These are phyloP conservation scores for Drosophila gunungcola DNA, from an alignment of 1,140 invertebrate species.

Conservation along the genomic window DNA sequence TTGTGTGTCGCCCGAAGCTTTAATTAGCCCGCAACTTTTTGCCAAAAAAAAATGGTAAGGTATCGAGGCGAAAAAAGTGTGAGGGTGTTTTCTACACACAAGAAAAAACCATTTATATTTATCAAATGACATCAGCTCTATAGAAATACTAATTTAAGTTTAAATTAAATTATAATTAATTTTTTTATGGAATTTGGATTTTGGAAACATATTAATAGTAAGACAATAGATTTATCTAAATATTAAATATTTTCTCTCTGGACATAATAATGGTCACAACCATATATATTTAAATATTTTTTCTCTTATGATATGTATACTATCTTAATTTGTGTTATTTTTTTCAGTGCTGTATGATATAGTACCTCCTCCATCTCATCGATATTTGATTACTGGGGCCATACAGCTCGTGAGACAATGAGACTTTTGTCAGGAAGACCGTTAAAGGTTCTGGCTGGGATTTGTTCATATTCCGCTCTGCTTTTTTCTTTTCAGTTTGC, in stretches of 20 bases:
- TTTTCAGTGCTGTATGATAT: neutral
- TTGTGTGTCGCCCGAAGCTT: constrained; percentile 17
- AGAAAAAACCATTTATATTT: too few species aligned
- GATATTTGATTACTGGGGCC: constrained; percentile 28
- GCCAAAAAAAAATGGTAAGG: neutral
- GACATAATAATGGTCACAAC: too few species aligned
- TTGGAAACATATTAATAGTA: too few species aligned
- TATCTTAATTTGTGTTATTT: neutral
- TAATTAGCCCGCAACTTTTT: constrained; percentile 40
- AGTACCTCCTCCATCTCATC: constrained; percentile 7
- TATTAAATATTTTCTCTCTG: too few species aligned
- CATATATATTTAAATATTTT: too few species aligned
- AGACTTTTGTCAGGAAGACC: constrained; percentile 20
- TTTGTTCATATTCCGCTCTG: constrained; percentile 7
- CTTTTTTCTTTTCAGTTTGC: too few species aligned
- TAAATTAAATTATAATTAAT: too few species aligned
- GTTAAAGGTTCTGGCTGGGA: constrained; percentile 18
- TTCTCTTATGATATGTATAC: too few species aligned
- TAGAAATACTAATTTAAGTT: too few species aligned
- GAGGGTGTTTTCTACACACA: neutral
- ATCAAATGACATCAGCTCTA: too few species aligned
- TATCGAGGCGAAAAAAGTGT: neutral
- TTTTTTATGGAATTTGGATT: too few species aligned
- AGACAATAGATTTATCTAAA: too few species aligned
- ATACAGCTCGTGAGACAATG: constrained; percentile 21